Conservation (phyloP, 2,888 invertebrate species). For the Lasioglossum marginatum region DNA sequence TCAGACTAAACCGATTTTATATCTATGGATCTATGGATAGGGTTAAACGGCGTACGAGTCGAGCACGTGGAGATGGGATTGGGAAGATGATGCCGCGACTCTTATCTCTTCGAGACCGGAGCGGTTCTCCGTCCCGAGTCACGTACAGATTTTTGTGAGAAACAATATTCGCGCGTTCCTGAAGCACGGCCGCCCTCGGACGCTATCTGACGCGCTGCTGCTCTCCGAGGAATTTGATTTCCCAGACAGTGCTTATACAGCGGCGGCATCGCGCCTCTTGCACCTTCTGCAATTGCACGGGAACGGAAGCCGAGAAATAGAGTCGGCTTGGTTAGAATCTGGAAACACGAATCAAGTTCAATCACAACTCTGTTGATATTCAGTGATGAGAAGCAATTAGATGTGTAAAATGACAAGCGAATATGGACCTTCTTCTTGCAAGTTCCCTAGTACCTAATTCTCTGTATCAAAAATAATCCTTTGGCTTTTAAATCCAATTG, state of each 20-base stretch:
- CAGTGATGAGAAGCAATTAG: no score
- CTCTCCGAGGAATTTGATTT: slow-evolving; percentile 42
- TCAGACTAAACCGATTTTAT: no score
- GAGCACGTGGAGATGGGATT: slow-evolving; percentile 39
- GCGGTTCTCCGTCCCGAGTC: slow-evolving; percentile 57
- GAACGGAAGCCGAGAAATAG: slow-evolving; percentile 16
- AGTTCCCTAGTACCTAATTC: no score
- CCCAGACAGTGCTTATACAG: slow-evolving; percentile 53
- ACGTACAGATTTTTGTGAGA: slow-evolving; percentile 70
- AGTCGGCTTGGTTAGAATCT: not conserved
- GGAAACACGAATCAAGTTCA: no score
- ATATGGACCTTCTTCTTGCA: no score
- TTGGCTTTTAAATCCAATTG: no score
- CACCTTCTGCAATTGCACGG: not conserved
- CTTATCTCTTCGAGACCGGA: slow-evolving; percentile 70
- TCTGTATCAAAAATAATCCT: no score
- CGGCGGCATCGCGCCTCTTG: slow-evolving; percentile 23
- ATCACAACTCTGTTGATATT: no score
- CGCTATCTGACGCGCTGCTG: slow-evolving; percentile 42
- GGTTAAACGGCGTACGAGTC: not conserved
- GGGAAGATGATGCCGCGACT: slow-evolving; percentile 65
- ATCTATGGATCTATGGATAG: not conserved
- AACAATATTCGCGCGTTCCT: slow-evolving; percentile 38
- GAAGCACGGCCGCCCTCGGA: not conserved
- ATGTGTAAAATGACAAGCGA: no score